Base-by-base conservation (phyloP, 2,888 invertebrate species). In the Rhaphigaster nebulosa region DNA sequence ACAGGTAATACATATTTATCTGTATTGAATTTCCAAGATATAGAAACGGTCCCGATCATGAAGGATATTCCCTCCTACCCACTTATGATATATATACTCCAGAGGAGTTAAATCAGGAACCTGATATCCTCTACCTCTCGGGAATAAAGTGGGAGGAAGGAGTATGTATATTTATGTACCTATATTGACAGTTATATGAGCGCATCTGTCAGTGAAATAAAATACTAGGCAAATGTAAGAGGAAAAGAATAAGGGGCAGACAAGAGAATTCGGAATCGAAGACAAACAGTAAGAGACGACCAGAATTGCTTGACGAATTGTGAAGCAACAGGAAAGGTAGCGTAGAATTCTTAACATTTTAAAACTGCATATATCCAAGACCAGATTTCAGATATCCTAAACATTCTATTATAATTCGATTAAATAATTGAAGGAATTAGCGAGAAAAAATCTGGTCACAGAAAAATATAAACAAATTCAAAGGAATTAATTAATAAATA, bases 101-200 rank as follows among this genome's bases (percentile, higher is more conserved):
- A 34, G 34, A 38, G 70, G 70, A 23, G 70, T 38, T 76, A 76
- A 76, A 76, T 38, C 70, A 76, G 70, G 20, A 76, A 76, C 38
- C 70, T 38, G 70, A 76, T 76, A 76, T 34, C 34, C 70, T 60
- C 60, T n/a, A 60, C 70, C 70, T 38, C 38, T 20, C 5, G 70
- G 38, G 70, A 76, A 76, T 76, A 76, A 76, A 76, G 70, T 76
- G 70, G 70, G 70, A 76, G 70, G 70, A 76, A 38, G 34, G 70
- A 38, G 38, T 23, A 76, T 34, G 70, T 76, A 76, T 76, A 76
- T 76, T 76, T 76, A 76, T 76, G 34, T 76, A 76, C 1, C 70
- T 38, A 76, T 76, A 76, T 76, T 76, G 70, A 38, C 70, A 76
- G 70, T 38, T 76, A 76, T 76, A 76, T 6, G 70, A 76, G 70